Evolutionary conservation across 2,797 vertebrate genomes (phyloP).

Genomic region (Otolemur crassicaudatus): DNA sequence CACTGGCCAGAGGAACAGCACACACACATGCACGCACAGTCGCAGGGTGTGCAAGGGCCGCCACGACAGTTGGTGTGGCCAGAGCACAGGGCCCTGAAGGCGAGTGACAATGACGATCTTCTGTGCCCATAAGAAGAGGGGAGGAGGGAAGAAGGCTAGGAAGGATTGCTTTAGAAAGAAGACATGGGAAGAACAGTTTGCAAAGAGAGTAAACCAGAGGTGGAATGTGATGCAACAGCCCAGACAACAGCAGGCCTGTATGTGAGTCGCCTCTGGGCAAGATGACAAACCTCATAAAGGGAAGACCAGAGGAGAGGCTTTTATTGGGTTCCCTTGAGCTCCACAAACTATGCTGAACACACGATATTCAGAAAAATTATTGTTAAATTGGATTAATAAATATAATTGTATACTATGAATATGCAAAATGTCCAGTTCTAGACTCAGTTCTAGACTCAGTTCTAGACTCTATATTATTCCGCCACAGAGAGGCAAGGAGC

Average conservation of each 20-base stretch:
- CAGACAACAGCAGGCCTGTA: not conserved
- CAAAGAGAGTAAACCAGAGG: constrained; percentile 1
- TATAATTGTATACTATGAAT: not conserved
- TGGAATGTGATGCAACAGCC: not conserved
- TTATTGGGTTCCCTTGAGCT: not conserved
- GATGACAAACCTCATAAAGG: not conserved
- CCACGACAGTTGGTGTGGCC: not conserved
- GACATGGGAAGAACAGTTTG: not conserved
- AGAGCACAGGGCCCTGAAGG: not conserved
- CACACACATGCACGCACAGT: too few species aligned
- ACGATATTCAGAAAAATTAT: not conserved
- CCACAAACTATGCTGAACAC: not conserved
- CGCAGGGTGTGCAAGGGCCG: too few species aligned
- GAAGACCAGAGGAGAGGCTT: not conserved
- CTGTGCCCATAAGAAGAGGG: not conserved
- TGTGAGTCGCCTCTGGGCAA: not conserved
- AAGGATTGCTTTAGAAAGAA: not conserved
- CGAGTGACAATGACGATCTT: not conserved
- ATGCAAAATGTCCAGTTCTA: constrained; percentile 41
- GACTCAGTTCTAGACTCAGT: constrained; percentile 41
- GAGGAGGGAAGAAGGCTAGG: too few species aligned
- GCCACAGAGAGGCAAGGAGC: constrained; percentile 23
- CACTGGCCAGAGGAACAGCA: accelerated
- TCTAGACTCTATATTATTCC: constrained; percentile 38
- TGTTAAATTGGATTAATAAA: constrained; percentile 25